phyloP scores from a whole-genome alignment of 2,888 invertebrate genomes.

The Dexiosoma caninum region DNA sequence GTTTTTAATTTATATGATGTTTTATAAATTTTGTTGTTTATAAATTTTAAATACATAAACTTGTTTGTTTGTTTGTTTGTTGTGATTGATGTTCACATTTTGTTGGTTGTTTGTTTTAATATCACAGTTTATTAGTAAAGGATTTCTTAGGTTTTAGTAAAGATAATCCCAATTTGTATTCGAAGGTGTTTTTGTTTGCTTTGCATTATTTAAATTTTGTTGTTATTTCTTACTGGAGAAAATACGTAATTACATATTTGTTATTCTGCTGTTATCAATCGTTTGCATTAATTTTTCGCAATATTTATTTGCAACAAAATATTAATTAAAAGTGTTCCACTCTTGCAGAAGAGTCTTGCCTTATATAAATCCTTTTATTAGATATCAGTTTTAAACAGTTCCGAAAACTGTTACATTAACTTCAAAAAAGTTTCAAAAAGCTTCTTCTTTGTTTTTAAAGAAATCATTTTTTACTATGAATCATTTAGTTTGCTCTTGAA shows the following conservation, averaged over 20 bases:
- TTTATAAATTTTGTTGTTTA: conserved; percentile 36
- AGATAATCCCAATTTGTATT: conserved; percentile 62
- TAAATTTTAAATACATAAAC: conserved; percentile 58
- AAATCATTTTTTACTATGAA: no score
- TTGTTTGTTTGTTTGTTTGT: conserved; percentile 43
- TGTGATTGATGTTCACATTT: conserved; percentile 62
- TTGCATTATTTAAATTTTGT: no score
- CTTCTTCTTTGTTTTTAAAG: no score
- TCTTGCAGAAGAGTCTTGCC: not conserved
- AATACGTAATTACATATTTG: conserved; percentile 50
- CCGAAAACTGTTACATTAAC: no score
- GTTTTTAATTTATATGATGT: conserved; percentile 52
- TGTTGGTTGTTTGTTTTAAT: conserved; percentile 59
- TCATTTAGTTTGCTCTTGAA: no score
- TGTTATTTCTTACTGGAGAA: conserved; percentile 49
- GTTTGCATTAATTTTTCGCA: not conserved
- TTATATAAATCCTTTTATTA: not conserved
- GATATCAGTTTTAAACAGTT: not conserved
- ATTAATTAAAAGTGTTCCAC: conserved; percentile 29
- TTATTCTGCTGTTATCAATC: conserved; percentile 37
- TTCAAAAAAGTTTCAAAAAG: no score
- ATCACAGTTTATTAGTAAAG: conserved; percentile 62
- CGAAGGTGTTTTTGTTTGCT: conserved; percentile 56
- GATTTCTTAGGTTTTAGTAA: conserved; percentile 60
- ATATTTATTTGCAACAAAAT: conserved; percentile 4